Conservation (phyloP, 2,797 vertebrate genomes). For the Gymnoscopelus braueri region DNA sequence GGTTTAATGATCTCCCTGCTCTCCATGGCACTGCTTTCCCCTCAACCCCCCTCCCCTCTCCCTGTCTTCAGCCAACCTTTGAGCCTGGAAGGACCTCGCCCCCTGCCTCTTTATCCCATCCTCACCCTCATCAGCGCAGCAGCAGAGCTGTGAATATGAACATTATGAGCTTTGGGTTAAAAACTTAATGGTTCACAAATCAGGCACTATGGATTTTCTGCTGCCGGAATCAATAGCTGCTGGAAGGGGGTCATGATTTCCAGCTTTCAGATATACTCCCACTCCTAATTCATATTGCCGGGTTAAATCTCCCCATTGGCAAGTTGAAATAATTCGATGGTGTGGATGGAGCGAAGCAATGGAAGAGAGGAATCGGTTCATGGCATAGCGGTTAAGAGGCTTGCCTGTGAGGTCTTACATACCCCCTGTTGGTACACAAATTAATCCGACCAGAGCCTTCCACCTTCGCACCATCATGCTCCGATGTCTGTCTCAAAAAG, state of each 20-base stretch:
- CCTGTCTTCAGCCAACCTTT: slow-evolving; percentile 54
- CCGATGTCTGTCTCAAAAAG: slow-evolving; percentile 5
- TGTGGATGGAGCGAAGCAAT: slow-evolving; percentile 10
- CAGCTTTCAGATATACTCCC: slow-evolving; percentile 84
- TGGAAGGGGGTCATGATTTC: slow-evolving; percentile 86
- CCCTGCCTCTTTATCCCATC: slow-evolving; percentile 69
- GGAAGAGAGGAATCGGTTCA: background rate
- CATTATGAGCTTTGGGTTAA: slow-evolving; percentile 87
- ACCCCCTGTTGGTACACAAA: too few relatives aligned
- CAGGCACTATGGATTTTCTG: slow-evolving; percentile 89
- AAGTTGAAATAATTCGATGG: slow-evolving; percentile 46
- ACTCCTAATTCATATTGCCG: slow-evolving; percentile 82
- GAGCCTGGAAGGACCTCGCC: slow-evolving; percentile 67
- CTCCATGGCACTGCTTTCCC: slow-evolving; percentile 54
- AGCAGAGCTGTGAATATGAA: slow-evolving; percentile 85
- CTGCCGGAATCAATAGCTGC: slow-evolving; percentile 82
- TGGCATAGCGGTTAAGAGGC: too few relatives aligned
- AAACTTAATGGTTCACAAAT: slow-evolving; percentile 91
- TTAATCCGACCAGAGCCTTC: too few relatives aligned
- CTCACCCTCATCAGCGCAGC: slow-evolving; percentile 78
- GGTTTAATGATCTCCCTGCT: slow-evolving; percentile 75
- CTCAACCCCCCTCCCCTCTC: slow-evolving; percentile 50
- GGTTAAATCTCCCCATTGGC: slow-evolving; percentile 65
- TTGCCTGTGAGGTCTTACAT: too few relatives aligned
- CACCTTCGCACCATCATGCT: too few relatives aligned